phyloP scores from a whole-genome alignment of 1,140 invertebrate genomes.

The Glossosoma conforme region DNA sequence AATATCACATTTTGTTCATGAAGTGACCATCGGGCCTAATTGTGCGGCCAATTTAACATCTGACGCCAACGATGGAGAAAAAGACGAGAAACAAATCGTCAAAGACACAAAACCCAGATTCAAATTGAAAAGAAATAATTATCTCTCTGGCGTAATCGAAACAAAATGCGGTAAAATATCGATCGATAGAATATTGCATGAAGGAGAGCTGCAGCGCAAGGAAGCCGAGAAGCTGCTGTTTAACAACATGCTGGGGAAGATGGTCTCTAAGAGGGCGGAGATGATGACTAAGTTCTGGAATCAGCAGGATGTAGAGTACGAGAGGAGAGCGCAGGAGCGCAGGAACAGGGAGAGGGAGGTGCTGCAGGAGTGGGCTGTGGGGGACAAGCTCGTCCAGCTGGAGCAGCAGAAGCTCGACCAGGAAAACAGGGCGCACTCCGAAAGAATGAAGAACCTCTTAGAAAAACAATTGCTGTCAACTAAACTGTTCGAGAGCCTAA shows the following conservation, averaged over 20 bases:
- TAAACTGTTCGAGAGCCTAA: constrained; percentile 39
- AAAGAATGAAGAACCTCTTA: constrained; percentile 45
- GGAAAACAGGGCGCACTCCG: constrained; percentile 40
- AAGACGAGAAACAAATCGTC: neutral
- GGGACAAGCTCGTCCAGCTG: constrained; percentile 41
- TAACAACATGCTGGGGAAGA: constrained; percentile 39
- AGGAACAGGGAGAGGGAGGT: constrained; percentile 41
- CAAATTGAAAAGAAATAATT: too few species aligned
- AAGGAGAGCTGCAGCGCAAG: constrained; percentile 39
- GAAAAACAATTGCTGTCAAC: constrained; percentile 46
- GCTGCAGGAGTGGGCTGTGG: constrained; percentile 37
- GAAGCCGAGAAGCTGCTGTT: constrained; percentile 37
- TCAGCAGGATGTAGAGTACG: constrained; percentile 41
- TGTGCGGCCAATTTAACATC: constrained; percentile 36
- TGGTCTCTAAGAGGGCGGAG: constrained; percentile 39
- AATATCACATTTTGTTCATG: constrained; percentile 44
- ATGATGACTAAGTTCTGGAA: constrained; percentile 38
- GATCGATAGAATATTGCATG: constrained; percentile 40
- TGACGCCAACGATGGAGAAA: neutral
- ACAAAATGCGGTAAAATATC: constrained; percentile 33
- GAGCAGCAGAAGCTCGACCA: constrained; percentile 40
- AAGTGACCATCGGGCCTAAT: constrained; percentile 47
- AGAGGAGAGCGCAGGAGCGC: constrained; percentile 37
- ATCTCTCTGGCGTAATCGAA: constrained; percentile 35
- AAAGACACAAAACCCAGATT: neutral